These are phyloP conservation scores for Dendropsophus ebraccatus DNA, from an alignment of 2,113 vertebrate species.

Conservation along the genomic window DNA sequence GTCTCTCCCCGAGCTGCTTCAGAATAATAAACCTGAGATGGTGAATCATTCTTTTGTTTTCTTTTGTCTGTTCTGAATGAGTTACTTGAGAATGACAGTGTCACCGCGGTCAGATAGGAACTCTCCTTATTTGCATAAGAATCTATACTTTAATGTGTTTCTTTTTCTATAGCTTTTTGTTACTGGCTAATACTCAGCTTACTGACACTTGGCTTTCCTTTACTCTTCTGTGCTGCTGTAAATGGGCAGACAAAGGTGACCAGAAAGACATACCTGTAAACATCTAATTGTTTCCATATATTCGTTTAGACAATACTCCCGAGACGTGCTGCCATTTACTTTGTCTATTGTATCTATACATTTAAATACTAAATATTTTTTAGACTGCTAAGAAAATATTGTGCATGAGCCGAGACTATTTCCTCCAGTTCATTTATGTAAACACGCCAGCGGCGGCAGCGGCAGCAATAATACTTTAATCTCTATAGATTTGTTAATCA, in stretches of 20 bases:
- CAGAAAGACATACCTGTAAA: not conserved
- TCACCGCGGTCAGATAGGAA: not conserved
- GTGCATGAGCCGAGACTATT: no score
- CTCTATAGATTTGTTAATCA: slow-evolving; percentile 1
- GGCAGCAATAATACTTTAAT: not conserved
- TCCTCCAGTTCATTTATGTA: not conserved
- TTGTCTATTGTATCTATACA: not conserved
- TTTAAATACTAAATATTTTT: not conserved
- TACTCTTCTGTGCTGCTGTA: not conserved
- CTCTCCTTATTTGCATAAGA: not conserved
- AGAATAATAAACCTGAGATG: not conserved
- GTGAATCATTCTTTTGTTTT: not conserved
- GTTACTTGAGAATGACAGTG: not conserved
- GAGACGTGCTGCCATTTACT: not conserved
- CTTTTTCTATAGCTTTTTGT: not conserved
- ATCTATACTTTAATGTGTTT: not conserved
- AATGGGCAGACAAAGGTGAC: not conserved
- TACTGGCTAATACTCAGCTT: not conserved
- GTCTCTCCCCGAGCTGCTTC: not conserved
- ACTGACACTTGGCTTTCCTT: not conserved
- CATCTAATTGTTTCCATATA: not conserved
- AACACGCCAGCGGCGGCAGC: not conserved
- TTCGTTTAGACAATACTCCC: not conserved
- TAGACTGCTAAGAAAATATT: not conserved
- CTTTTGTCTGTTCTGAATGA: not conserved